These are phyloP conservation scores for Candoia aspera DNA, from an alignment of 2,113 vertebrate genomes.

Conservation along the genomic window DNA sequence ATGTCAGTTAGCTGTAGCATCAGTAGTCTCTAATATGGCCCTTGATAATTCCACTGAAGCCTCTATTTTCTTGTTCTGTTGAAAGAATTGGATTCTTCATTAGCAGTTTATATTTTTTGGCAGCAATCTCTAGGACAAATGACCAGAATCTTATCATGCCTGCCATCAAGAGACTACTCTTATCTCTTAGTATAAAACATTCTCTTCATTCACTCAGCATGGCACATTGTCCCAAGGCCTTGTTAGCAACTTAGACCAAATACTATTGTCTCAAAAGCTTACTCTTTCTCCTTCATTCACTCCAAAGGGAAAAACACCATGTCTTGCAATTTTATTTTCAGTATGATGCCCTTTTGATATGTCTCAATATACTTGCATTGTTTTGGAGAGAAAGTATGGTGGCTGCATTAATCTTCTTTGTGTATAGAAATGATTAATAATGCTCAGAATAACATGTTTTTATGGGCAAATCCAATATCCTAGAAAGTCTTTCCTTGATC, in stretches of 20 bases:
- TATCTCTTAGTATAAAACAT: neutral
- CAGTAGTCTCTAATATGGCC: constrained; percentile 6
- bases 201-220: neutral
- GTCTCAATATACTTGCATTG: neutral
- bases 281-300: neutral
- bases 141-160: fast-evolving
- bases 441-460: constrained; percentile 23
- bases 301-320: constrained; percentile 24
- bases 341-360: constrained; percentile 21
- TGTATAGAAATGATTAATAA: neutral
- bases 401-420: constrained; percentile 33
- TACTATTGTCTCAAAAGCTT: neutral
- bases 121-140: constrained; percentile 30
- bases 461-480: constrained; percentile 33
- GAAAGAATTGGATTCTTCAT: constrained; percentile 10
- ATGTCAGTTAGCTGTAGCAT: neutral
- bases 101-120: constrained; percentile 12
- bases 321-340: constrained; percentile 33
- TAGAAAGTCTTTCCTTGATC: constrained; percentile 42
- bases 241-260: constrained; percentile 18
- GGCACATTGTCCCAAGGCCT: neutral
- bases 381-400: neutral
- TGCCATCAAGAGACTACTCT: neutral
- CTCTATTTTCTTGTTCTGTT: neutral
- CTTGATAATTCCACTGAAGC: constrained; percentile 13